Conservation (phyloP, 2,888 invertebrate genomes). For the Idaea aversata region DNA sequence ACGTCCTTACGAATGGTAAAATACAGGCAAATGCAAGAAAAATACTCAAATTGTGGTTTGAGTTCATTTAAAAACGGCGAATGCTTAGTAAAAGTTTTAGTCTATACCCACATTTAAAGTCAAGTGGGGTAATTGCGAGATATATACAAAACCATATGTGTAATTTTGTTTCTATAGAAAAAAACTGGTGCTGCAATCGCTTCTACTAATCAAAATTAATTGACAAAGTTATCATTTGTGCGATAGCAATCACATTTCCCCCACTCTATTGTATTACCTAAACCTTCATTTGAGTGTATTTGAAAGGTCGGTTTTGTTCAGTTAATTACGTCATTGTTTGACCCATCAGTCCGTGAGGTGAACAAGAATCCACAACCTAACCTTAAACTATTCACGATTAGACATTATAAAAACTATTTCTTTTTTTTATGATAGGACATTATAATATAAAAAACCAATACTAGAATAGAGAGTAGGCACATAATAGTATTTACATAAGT, state of each 20-base stretch:
- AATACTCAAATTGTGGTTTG: too few species aligned
- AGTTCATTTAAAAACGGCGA: too few species aligned
- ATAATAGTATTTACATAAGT: too few species aligned
- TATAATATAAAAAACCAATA: background rate
- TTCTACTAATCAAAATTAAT: too few species aligned
- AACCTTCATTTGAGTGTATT: constrained; percentile 38
- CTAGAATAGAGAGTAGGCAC: background rate
- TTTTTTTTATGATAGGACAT: constrained; percentile 30
- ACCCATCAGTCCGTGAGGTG: constrained; percentile 47
- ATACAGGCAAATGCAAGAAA: too few species aligned
- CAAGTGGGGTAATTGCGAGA: too few species aligned
- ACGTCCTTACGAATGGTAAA: too few species aligned
- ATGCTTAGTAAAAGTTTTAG: too few species aligned
- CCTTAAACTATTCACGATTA: constrained; percentile 55
- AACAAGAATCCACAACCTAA: constrained; percentile 66
- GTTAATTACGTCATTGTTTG: constrained; percentile 57
- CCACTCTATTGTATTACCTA: constrained; percentile 23
- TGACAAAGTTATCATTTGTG: background rate
- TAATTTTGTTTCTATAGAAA: too few species aligned
- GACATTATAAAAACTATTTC: constrained; percentile 41
- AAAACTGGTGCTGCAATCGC: too few species aligned
- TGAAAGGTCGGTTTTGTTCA: constrained; percentile 42
- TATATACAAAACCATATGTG: too few species aligned
- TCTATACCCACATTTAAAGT: too few species aligned
- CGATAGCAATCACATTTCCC: background rate